Evolutionary conservation across 2,797 vertebrate genomes (phyloP).

Genomic region (Tarsius wallacei): DNA sequence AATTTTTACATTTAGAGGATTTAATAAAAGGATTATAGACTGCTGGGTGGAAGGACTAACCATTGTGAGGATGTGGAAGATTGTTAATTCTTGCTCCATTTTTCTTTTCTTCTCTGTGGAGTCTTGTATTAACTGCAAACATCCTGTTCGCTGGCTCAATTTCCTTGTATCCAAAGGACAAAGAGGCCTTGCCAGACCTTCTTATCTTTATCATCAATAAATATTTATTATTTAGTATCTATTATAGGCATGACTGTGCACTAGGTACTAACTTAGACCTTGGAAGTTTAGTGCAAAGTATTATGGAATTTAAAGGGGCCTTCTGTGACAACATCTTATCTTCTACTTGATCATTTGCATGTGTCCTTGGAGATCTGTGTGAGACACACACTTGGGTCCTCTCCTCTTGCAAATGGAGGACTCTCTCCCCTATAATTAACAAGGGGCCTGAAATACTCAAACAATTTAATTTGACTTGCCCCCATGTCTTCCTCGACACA

Average conservation of each 20-base stretch:
- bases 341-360: neutral
- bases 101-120: conserved; percentile 29
- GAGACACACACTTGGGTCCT: neutral
- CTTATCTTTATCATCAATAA: conserved; percentile 78
- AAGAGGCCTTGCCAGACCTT: conserved; percentile 70
- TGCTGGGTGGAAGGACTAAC: neutral
- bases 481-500: neutral
- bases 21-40: conserved; percentile 48
- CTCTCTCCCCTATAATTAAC: conserved; percentile 26
- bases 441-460: neutral
- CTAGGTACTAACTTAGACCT: conserved; percentile 43
- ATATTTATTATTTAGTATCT: conserved; percentile 82
- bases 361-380: neutral
- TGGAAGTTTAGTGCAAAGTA: conserved; percentile 13
- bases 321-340: neutral
- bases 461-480: conserved; percentile 36
- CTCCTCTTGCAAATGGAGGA: neutral
- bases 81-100: conserved; percentile 15
- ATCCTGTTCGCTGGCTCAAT: conserved; percentile 49
- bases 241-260: conserved; percentile 54
- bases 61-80: neutral
- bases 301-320: conserved; percentile 32
- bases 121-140: conserved; percentile 51
- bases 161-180: conserved; percentile 74
- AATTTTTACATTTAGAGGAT: conserved; percentile 3